Evolutionary conservation across 2,113 vertebrate species (phyloP), one percentile per base, ranked within the genome.

Genomic region (Mustela nigripes): DNA sequence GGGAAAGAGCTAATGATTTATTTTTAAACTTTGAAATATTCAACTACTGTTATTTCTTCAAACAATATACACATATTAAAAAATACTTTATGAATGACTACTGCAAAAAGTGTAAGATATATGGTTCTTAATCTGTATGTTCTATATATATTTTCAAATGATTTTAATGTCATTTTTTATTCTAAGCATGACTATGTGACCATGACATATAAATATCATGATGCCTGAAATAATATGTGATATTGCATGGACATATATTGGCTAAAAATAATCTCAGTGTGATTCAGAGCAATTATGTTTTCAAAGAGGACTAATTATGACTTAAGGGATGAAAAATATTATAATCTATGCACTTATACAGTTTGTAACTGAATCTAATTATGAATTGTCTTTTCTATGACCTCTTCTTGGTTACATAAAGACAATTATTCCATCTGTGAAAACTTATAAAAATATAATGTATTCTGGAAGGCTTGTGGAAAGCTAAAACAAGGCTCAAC

Each of bases 351-450:
- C 79, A 97, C 95, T 97, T 95, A 93, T 60, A 90, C 56, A 94
- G 67, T 95, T 98, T 94, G 67, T 94, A 96, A 94, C 56, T 67
- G 94, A 97, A 92, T 98, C 83, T 95, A 97, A 98, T 98, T 96
- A 98, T 94, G 80, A 97, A 92, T 60, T 96, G 63, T 94, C 95
- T 97, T 97, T 96, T 96, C 97, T 93, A 79, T 96, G 95, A 97
- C 96, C 96, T 97, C 96, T 84, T 96, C 94, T 93, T 97, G 86
- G 90, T 96, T 98, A 80, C 63, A 96, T 98, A 98, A 98, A 95
- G 95, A 96, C 98, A 98, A 97, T 96, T 97, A 98, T 97, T 97
- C 95, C 95, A 97, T 98, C 97, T 98, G 96, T 97, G 95, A 97
- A 96, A 95, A 97, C 93, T 94, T 97, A 96, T 87, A 93, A 97